Base-by-base conservation (phyloP, 2,888 invertebrate genomes). In the Harmothoe impar region DNA sequence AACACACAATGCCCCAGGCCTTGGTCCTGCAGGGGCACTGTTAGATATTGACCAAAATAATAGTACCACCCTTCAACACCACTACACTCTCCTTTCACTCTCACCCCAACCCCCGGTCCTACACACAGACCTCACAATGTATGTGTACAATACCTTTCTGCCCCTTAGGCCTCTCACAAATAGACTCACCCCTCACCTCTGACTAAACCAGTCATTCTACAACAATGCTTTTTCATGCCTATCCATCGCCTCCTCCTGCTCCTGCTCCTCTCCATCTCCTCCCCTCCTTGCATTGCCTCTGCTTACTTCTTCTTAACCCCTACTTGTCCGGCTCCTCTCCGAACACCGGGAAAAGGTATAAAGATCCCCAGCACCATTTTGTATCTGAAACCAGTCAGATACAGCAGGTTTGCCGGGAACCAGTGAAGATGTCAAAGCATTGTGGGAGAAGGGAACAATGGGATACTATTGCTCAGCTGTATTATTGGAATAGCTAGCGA, bases 161-260 rank as follows among this genome's bases (percentile, higher is more conserved):
- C 62, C 62, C 20, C 62, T 62, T 62, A 20, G 62, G 62, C 62
- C 62, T 62, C 62, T 12, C 62, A 62, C n/a, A 62, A n/a, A 62
- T n/a, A 20, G 62, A 62, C 62, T n/a, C 62, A 20, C 12, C 20
- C 54, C 62, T 62, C 20, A 62, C 62, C 62, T 20, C 15, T 62
- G 62, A 43, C 43, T 43, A 43, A 43, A 43, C 43, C 10, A 43
- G 43, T 43, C 43, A 43, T 43, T 43, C 43, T 43, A 43, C 62
- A 20, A 62, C 12, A n/a, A 20, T 20, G 1, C 62, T n/a, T 62
- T n/a, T 62, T 20, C 3, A n/a, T 62, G 62, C 62, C 20, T 20
- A 62, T n/a, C 20, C 15, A 20, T n/a, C 0, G 0, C 62, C 54
- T 52, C 54, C 54, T 15, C 54, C 54, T 15, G 54, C 17, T 52